Conservation (phyloP, 2,888 invertebrate genomes). For the Hipparchia semele region DNA sequence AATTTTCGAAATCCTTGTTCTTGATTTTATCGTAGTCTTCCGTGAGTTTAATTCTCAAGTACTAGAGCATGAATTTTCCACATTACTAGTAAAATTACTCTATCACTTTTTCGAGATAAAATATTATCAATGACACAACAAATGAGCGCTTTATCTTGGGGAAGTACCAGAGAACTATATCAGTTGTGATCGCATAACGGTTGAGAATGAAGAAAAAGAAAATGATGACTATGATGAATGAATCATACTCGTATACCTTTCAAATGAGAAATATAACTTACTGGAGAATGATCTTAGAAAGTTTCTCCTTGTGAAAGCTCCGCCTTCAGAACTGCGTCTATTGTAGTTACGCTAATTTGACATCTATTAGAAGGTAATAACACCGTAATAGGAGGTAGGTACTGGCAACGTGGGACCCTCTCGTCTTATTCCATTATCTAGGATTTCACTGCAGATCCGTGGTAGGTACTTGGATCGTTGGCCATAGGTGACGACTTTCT, state of each 20-base stretch:
- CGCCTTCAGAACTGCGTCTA: conserved; percentile 24
- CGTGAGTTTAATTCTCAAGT: no score
- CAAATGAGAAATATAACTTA: not conserved
- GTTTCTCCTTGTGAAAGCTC: conserved; percentile 27
- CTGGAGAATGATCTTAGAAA: conserved; percentile 21
- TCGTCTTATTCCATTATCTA: conserved; percentile 67
- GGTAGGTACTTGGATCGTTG: conserved; percentile 27
- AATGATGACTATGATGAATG: no score
- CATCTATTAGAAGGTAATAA: conserved; percentile 34
- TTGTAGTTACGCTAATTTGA: conserved; percentile 33
- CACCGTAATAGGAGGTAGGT: conserved; percentile 30
- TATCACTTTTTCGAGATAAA: no score
- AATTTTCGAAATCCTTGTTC: no score
- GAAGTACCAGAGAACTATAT: no score
- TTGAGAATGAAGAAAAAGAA: no score
- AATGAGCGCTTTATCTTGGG: no score
- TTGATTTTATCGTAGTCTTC: no score
- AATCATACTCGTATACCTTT: not conserved
- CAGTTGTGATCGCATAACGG: no score
- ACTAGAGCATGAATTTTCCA: no score
- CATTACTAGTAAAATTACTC: no score
- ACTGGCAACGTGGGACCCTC: conserved; percentile 55
- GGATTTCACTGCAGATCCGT: conserved; percentile 50
- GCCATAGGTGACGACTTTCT: conserved; percentile 31
- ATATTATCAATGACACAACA: no score